Conservation (phyloP, 2,113 vertebrate species). For the Lynx canadensis region DNA sequence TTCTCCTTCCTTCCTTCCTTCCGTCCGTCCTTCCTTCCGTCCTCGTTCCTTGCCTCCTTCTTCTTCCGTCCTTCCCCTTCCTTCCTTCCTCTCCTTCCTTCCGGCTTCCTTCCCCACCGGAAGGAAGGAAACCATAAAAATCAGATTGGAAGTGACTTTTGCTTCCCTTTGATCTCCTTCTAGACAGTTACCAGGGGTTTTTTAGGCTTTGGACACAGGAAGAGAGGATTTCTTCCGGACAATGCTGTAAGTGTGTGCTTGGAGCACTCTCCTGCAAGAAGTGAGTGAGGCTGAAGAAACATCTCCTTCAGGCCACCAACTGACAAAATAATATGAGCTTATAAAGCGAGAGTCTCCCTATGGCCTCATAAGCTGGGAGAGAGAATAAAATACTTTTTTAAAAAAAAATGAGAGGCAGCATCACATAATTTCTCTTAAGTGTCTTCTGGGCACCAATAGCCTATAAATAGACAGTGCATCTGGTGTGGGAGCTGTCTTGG, state of each 20-base stretch:
- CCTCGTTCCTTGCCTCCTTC: too few species aligned
- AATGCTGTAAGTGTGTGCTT: neutral
- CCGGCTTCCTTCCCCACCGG: too few species aligned
- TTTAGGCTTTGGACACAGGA: neutral
- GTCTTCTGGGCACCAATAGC: constrained; percentile 50
- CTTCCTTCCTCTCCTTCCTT: too few species aligned
- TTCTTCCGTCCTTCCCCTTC: too few species aligned
- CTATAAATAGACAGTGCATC: constrained; percentile 12
- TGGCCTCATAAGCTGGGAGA: constrained; percentile 60
- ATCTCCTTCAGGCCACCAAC: constrained; percentile 47
- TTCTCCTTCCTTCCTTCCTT: too few species aligned
- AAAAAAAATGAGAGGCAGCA: constrained; percentile 11
- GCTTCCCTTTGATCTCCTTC: neutral
- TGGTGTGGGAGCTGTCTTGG: neutral
- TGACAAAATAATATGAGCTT: constrained; percentile 54
- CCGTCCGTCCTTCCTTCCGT: too few species aligned
- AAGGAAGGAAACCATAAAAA: too few species aligned
- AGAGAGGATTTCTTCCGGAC: neutral
- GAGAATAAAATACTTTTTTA: constrained; percentile 32
- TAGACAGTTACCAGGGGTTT: neutral
- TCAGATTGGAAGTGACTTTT: neutral
- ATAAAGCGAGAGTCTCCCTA: constrained; percentile 50
- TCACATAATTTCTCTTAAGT: constrained; percentile 65
- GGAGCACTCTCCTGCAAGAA: neutral
- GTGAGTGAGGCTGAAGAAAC: neutral